Conservation (phyloP, 1,140 invertebrate species). For the Maconellicoccus hirsutus region DNA sequence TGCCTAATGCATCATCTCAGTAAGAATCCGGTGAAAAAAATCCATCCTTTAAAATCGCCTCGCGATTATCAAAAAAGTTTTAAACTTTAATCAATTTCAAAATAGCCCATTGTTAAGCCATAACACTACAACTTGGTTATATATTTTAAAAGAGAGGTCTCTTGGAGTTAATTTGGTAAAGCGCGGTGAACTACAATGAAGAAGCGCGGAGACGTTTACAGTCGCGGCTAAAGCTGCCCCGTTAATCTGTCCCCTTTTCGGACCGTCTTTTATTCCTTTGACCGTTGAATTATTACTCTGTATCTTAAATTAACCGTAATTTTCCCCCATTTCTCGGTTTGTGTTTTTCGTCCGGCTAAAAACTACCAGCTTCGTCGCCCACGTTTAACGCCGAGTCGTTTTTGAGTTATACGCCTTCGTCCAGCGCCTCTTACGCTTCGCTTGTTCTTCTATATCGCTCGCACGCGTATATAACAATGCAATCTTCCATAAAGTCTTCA, state of each 20-base stretch:
- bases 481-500: too few relatives aligned
- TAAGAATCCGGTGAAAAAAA: too few relatives aligned
- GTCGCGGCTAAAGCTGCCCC: background rate
- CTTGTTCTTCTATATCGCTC: too few relatives aligned
- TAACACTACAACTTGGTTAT: background rate
- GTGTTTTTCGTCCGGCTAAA: background rate
- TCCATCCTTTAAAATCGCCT: too few relatives aligned
- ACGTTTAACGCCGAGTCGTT: too few relatives aligned
- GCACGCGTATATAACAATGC: too few relatives aligned
- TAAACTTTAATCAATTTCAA: background rate
- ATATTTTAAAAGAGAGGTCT: background rate
- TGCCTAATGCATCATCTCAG: too few relatives aligned
- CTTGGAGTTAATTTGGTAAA: background rate
- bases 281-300: background rate
- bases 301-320: conserved; percentile 5
- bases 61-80: background rate
- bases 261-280: background rate
- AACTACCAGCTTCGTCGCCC: too few relatives aligned
- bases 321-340: too few relatives aligned
- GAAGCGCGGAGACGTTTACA: background rate
- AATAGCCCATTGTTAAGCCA: conserved; percentile 4
- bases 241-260: background rate
- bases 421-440: too few relatives aligned
- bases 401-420: too few relatives aligned
- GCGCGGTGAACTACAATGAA: background rate